These are phyloP conservation scores for Agrilus planipennis DNA, from an alignment of 1,140 invertebrate genomes.

Conservation along the genomic window DNA sequence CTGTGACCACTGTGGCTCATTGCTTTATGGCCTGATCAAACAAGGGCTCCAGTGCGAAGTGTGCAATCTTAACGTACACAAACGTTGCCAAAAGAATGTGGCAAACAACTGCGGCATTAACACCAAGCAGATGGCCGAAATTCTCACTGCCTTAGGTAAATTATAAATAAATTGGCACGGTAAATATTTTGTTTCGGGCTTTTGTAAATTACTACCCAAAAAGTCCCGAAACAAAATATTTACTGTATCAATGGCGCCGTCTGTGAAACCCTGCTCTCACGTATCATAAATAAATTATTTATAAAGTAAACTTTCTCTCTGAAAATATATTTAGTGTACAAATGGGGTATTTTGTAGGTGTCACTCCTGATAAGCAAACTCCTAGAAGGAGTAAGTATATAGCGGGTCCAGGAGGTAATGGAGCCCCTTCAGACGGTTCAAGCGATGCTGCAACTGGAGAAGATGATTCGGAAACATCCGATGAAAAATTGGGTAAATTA, in stretches of 20 bases:
- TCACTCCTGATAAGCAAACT: conserved; percentile 78
- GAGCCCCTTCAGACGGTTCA: conserved; percentile 10
- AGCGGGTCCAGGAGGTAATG: conserved; percentile 12
- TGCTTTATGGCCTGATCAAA: conserved; percentile 90
- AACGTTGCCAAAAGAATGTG: conserved; percentile 97
- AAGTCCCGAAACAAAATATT: too few relatives aligned
- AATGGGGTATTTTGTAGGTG: conserved; percentile 16
- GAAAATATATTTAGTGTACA: background rate
- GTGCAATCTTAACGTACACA: conserved; percentile 97
- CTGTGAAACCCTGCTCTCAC: too few relatives aligned
- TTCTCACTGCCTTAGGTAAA: conserved; percentile 77
- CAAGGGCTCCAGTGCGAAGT: conserved; percentile 97
- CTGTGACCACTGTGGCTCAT: conserved; percentile 97
- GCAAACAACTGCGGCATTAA: conserved; percentile 99
- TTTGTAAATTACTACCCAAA: too few relatives aligned
- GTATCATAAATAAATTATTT: too few relatives aligned
- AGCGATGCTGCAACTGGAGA: conserved; percentile 6
- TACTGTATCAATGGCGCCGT: too few relatives aligned
- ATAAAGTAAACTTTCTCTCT: background rate
- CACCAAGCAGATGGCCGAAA: conserved; percentile 89
- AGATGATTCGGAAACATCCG: conserved; percentile 21
- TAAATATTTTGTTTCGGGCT: too few relatives aligned
- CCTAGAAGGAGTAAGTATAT: conserved; percentile 49
- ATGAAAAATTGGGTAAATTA: conserved; percentile 28
- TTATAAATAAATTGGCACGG: background rate